Evolutionary conservation across 2,888 invertebrate genomes (phyloP).

Genomic region (Cerceris rybyensis): DNA sequence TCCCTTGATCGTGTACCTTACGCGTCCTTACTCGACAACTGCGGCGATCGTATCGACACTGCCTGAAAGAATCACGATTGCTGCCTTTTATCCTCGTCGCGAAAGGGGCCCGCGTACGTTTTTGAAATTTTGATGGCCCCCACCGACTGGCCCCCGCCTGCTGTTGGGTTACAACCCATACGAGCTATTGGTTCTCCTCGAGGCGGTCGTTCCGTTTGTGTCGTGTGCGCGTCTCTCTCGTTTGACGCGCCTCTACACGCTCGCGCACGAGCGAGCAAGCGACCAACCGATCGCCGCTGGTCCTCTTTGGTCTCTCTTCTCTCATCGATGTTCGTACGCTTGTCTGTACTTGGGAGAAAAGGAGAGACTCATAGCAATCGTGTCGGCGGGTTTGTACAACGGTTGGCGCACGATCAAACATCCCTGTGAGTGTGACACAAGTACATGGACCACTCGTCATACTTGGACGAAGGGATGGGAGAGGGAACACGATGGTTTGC

Average conservation of each 20-base stretch:
- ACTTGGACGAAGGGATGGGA: not conserved
- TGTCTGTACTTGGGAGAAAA: constrained; percentile 11
- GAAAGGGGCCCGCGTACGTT: constrained; percentile 82
- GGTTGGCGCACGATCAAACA: not conserved
- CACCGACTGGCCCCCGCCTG: constrained; percentile 69
- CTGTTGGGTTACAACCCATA: constrained; percentile 62
- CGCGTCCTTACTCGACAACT: constrained; percentile 74
- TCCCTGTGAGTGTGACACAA: constrained; percentile 30
- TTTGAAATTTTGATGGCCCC: constrained; percentile 82
- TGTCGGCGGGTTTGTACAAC: too few species aligned
- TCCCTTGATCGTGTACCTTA: constrained; percentile 33
- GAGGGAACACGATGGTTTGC: constrained; percentile 42
- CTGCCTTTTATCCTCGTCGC: constrained; percentile 82
- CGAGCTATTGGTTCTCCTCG: constrained; percentile 70
- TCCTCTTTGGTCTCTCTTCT: constrained; percentile 52
- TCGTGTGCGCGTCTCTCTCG: constrained; percentile 53
- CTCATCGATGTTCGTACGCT: constrained; percentile 24
- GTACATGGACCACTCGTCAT: not conserved
- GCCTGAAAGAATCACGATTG: constrained; percentile 81
- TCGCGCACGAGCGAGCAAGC: constrained; percentile 2
- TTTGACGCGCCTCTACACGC: constrained; percentile 49
- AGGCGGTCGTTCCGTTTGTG: constrained; percentile 56
- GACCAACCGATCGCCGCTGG: constrained; percentile 13
- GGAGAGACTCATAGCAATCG: not conserved
- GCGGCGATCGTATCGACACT: constrained; percentile 81